These are phyloP conservation scores for Halesus radiatus DNA, from an alignment of 1,140 invertebrate genomes.

Conservation along the genomic window DNA sequence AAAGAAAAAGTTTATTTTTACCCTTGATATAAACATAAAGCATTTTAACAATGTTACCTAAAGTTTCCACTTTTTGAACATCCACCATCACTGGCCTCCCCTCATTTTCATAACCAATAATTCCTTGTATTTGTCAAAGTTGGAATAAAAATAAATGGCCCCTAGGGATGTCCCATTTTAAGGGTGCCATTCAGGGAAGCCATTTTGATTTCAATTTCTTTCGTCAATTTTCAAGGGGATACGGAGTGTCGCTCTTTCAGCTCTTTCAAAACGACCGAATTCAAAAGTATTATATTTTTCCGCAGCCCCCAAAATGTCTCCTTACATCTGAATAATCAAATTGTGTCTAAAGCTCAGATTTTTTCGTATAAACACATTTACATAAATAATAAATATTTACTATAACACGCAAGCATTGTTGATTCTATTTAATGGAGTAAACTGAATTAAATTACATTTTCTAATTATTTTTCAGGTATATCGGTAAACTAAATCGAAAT, in stretches of 20 bases:
- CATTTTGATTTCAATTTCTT: constrained; percentile 29
- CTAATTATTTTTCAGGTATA: not conserved
- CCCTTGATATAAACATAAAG: too few relatives aligned
- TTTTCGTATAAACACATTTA: not conserved
- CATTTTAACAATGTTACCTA: too few relatives aligned
- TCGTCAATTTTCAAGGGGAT: not conserved
- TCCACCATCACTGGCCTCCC: not conserved
- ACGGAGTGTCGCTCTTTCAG: not conserved
- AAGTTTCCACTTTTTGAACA: too few relatives aligned
- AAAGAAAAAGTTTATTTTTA: too few relatives aligned
- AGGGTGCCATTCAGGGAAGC: not conserved
- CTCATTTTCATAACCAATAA: not conserved
- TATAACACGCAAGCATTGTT: not conserved
- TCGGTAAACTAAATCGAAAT: not conserved
- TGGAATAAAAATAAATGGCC: constrained; percentile 13
- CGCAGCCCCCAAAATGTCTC: not conserved
- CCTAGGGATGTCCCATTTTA: not conserved
- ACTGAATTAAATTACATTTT: not conserved
- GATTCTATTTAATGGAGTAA: not conserved
- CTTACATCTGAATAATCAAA: constrained; percentile 9
- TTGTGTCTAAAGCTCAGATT: not conserved
- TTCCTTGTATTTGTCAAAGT: constrained; percentile 6
- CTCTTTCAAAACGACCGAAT: constrained; percentile 9
- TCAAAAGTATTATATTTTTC: constrained; percentile 9
- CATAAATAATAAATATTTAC: not conserved